Conservation (phyloP, 2,113 vertebrate genomes). For the Balaeniceps rex region DNA sequence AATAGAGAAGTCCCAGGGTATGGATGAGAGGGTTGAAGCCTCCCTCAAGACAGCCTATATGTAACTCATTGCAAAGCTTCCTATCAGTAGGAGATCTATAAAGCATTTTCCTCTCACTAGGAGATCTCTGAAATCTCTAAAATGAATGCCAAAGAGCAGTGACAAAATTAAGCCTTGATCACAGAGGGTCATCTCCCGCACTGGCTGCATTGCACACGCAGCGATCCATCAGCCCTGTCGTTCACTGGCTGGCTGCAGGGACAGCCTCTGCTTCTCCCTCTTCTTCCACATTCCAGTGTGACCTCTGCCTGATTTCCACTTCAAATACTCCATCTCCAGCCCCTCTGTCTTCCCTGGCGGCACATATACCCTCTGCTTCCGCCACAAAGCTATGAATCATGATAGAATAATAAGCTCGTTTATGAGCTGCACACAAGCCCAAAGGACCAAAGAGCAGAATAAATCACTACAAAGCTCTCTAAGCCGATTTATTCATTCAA, state of each 20-base stretch:
- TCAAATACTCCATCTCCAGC: not conserved
- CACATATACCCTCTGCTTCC: constrained; percentile 25
- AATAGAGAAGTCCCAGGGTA: not conserved
- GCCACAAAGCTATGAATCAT: constrained; percentile 45
- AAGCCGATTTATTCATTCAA: constrained; percentile 52
- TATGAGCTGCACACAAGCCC: constrained; percentile 42
- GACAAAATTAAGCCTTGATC: not conserved
- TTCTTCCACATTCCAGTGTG: not conserved
- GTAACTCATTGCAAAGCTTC: not conserved
- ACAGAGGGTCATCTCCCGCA: not conserved
- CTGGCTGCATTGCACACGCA: rapidly evolving
- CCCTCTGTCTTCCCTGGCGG: not conserved
- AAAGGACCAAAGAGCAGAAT: constrained; percentile 37
- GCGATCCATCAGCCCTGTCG: not conserved
- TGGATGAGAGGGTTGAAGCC: not conserved
- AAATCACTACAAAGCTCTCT: constrained; percentile 59
- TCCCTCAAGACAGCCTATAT: not conserved
- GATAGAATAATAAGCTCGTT: constrained; percentile 60
- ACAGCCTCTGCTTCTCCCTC: not conserved
- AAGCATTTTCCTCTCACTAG: not conserved
- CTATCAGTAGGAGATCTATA: not conserved
- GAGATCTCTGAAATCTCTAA: not conserved
- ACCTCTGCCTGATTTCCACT: constrained; percentile 45
- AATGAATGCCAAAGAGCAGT: not conserved
- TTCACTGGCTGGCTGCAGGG: not conserved